A percentile compares a stretch with the other conserved stretches of the same genome.
Conservation (phyloP, 2,113 vertebrate species). For the Apodemus sylvaticus region DNA sequence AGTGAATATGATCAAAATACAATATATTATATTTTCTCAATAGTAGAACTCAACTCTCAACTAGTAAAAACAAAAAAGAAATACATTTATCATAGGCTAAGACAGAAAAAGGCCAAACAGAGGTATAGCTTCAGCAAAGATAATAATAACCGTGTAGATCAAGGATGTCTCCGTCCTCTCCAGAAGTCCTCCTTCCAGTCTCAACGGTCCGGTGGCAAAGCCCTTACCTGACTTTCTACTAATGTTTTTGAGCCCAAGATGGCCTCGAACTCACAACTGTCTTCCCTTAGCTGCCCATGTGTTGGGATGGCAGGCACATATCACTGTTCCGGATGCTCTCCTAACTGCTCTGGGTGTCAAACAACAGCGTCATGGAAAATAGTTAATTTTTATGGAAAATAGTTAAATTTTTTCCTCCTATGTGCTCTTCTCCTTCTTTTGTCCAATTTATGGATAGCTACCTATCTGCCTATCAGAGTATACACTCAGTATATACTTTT, state of each 20-base stretch:
- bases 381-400: too few relatives aligned
- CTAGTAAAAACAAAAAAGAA: neutral
- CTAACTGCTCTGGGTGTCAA: neutral
- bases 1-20: neutral
- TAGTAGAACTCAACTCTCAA: too few relatives aligned
- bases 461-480: neutral
- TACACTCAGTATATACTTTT: neutral
- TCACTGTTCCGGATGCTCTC: neutral
- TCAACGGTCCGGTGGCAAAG: neutral
- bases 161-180: neutral
- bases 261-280: neutral
- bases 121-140: neutral
- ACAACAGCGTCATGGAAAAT: neutral
- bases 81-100: neutral
- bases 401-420: neutral
- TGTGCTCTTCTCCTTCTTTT: neutral
- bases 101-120: neutral
- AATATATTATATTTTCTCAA: too few relatives aligned
- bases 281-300: neutral
- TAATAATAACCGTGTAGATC: neutral
- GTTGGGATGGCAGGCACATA: neutral
- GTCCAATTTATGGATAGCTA: neutral
- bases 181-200: neutral
- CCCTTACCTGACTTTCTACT: neutral
- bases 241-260: too few relatives aligned